Percentiles rank a stretch among this genome's conserved stretches.
Conservation (phyloP, 2,888 invertebrate species). For the Caradrina clavipalpis region DNA sequence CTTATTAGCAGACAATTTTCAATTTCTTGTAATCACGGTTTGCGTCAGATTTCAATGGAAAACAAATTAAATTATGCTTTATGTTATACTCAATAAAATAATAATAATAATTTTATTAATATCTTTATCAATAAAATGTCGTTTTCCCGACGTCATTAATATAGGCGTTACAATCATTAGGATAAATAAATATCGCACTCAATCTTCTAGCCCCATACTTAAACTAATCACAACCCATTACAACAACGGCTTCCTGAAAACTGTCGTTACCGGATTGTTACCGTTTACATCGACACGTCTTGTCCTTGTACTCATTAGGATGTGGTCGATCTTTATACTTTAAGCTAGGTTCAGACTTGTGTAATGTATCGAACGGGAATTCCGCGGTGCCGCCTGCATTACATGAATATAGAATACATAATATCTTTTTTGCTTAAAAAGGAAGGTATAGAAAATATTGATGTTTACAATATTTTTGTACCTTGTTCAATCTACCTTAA, state of each 20-base stretch:
- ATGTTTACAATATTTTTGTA: too few species aligned
- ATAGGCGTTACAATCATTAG: too few species aligned
- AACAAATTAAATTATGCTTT: too few species aligned
- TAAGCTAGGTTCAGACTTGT: not conserved
- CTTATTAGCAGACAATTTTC: not conserved
- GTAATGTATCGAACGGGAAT: not conserved
- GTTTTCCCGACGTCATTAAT: not conserved
- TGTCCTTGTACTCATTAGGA: slow-evolving; percentile 85
- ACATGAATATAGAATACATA: too few species aligned
- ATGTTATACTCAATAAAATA: too few species aligned
- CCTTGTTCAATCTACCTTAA: too few species aligned
- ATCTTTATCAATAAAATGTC: not conserved
- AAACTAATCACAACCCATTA: slow-evolving; percentile 22
- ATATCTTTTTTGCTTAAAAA: too few species aligned
- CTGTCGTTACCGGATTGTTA: slow-evolving; percentile 26
- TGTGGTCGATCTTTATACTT: slow-evolving; percentile 79
- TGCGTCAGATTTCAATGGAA: not conserved
- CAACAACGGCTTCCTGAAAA: slow-evolving; percentile 24
- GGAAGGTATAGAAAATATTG: too few species aligned
- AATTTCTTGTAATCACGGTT: not conserved
- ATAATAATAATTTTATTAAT: too few species aligned
- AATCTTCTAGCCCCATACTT: slow-evolving; percentile 8
- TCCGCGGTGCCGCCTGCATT: too few species aligned
- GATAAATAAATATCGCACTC: not conserved
- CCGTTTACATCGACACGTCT: slow-evolving; percentile 50